phyloP scores from a whole-genome alignment of 2,797 vertebrate species.

The Phrynocephalus guinanensis region DNA sequence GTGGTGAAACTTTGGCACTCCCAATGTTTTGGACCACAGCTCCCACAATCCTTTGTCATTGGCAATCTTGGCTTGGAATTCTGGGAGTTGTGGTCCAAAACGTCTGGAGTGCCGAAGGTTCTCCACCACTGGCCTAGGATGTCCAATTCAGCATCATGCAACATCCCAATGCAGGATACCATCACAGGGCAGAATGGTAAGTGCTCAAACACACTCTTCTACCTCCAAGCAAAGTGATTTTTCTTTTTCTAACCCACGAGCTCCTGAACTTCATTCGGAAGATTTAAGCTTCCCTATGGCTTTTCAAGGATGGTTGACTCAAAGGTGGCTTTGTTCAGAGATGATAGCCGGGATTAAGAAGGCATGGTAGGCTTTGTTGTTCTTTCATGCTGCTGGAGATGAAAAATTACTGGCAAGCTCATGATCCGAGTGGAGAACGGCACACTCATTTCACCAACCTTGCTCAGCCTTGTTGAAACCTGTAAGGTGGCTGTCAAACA shows the following conservation, averaged over 20 bases:
- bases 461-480: neutral
- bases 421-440: slow-evolving; percentile 1
- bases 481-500: slow-evolving; percentile 24
- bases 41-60: too few relatives aligned
- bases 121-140: too few relatives aligned
- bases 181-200: neutral
- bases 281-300: slow-evolving; percentile 4
- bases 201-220: neutral
- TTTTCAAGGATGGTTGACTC: slow-evolving; percentile 11
- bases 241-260: neutral
- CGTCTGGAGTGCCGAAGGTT: too few relatives aligned
- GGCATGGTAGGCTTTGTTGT: neutral
- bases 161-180: neutral
- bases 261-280: neutral
- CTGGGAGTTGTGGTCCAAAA: too few relatives aligned
- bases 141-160: neutral
- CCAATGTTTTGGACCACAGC: too few relatives aligned
- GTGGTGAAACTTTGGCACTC: too few relatives aligned
- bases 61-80: too few relatives aligned
- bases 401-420: slow-evolving; percentile 11
- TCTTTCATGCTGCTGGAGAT: neutral
- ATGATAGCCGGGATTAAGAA: slow-evolving; percentile 34
- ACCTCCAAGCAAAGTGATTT: fast-evolving
- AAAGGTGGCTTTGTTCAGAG: slow-evolving; percentile 17
- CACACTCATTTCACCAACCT: neutral